Base-by-base conservation (phyloP, 2,888 invertebrate genomes). In the Leptura quadrifasciata region DNA sequence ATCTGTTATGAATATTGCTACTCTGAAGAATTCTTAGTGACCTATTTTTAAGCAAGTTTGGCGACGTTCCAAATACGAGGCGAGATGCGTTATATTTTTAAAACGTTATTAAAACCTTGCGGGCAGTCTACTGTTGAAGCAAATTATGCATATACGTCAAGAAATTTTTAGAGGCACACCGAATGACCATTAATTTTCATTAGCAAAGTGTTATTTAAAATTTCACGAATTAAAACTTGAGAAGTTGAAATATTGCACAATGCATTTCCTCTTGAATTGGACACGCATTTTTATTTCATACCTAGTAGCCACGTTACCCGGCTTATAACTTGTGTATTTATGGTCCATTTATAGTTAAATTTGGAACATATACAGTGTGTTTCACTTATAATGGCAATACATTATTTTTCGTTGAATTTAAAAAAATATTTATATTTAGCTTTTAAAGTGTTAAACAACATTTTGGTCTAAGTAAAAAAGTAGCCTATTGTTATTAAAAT, bases 1-100 rank as follows among this genome's bases (percentile, higher is more conserved):
- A 68, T 68, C 68, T 55, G 57, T 68, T 68, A 68, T 68, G 68
- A 55, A 68, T 68, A 68, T 17, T 18, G 68, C 57, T 20, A 24
- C 55, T 67, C 18, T 54, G 54, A 54, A 24, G 31, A n/a, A 68
- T 54, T 54, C 57, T 27, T 24, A 12, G 35, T 68, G 68, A 55
- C 68, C 68, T 57, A 57, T 57, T 68, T 67, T 55, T 12, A 15
- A 24, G 54, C 18, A 31, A 55, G 68, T 68, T 68, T 68, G 68
- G 68, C 68, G n/a, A 12, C 18, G n/a, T 18, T 68, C 55, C 68
- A 68, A 31, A 68, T 68, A 55, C 17, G n/a, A n/a, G n/a, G 18
- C 68, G 68, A 55, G 20, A 3, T 17, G 61, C 39, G 39, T 39
- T 63, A 63, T 63, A 63, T 35, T 63, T 63, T 63, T 63, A 63